These are phyloP conservation scores for Subacronicta megacephala DNA, from an alignment of 2,888 invertebrate species.

Conservation along the genomic window DNA sequence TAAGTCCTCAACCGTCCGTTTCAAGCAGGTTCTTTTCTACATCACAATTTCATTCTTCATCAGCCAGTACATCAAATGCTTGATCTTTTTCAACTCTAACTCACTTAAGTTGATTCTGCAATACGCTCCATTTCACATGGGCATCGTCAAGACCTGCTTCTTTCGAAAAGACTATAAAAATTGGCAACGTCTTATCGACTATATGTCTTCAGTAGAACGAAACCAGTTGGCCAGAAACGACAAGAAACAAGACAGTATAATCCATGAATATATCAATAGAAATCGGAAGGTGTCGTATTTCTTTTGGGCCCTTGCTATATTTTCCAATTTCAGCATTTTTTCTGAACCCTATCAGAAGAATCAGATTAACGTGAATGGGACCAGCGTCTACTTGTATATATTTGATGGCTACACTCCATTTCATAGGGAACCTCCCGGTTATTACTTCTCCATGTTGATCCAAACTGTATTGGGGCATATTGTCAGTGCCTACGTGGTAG, in stretches of 20 bases:
- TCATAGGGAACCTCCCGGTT: constrained; percentile 68
- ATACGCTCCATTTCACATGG: constrained; percentile 77
- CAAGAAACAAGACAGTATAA: constrained; percentile 48
- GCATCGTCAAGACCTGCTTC: constrained; percentile 68
- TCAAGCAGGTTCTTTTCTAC: constrained; percentile 66
- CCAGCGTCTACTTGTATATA: constrained; percentile 66
- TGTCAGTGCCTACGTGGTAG: constrained; percentile 70
- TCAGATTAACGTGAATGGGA: constrained; percentile 64
- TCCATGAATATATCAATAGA: constrained; percentile 63
- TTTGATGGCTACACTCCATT: constrained; percentile 76
- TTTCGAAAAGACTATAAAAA: constrained; percentile 67
- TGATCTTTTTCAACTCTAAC: constrained; percentile 58
- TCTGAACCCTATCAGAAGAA: constrained; percentile 73
- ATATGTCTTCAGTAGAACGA: constrained; percentile 67
- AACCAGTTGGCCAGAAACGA: constrained; percentile 59
- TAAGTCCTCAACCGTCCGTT: constrained; percentile 45
- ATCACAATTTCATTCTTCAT: constrained; percentile 67
- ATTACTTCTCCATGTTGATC: constrained; percentile 70
- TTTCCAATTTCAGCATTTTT: constrained; percentile 72
- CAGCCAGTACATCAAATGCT: constrained; percentile 72
- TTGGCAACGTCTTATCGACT: constrained; percentile 70
- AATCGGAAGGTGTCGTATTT: constrained; percentile 71
- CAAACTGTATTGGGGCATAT: constrained; percentile 71
- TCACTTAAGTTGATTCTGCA: constrained; percentile 69
- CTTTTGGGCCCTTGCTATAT: constrained; percentile 69